Conservation (phyloP, 2,888 invertebrate species). For the Cylloceria caligata region DNA sequence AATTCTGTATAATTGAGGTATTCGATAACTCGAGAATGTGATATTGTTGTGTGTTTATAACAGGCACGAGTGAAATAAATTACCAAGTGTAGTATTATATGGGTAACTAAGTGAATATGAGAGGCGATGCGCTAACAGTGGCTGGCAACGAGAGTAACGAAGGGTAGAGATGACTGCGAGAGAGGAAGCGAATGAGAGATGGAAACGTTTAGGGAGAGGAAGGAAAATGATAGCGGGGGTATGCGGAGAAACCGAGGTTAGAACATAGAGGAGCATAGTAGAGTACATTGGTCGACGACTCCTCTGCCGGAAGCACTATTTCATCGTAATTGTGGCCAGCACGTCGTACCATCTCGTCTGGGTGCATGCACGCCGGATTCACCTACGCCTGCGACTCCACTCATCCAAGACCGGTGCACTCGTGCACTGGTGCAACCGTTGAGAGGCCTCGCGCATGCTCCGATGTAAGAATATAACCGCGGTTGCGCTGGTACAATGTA, state of each 20-base stretch:
- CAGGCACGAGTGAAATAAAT: not conserved
- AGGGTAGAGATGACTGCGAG: not conserved
- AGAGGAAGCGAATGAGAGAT: constrained; percentile 20
- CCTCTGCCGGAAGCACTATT: constrained; percentile 82
- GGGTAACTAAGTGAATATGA: no score
- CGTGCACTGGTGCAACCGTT: constrained; percentile 22
- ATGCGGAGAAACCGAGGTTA: constrained; percentile 31
- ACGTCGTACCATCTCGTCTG: constrained; percentile 75
- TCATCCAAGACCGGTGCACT: constrained; percentile 31
- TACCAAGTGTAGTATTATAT: no score
- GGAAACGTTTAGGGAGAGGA: constrained; percentile 28
- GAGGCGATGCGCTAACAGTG: no score
- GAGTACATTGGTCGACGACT: constrained; percentile 72
- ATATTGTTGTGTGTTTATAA: not conserved
- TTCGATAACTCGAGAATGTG: not conserved
- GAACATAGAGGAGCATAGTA: constrained; percentile 51
- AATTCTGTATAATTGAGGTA: not conserved
- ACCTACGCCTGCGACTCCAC: constrained; percentile 57
- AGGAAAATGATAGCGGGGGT: constrained; percentile 15
- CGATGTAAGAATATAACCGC: constrained; percentile 12
- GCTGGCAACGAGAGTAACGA: no score
- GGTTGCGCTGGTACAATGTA: constrained; percentile 35
- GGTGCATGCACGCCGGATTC: constrained; percentile 64
- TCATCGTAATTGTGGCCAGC: constrained; percentile 82
- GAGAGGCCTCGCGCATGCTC: constrained; percentile 12